phyloP scores from a whole-genome alignment of 2,113 vertebrate species.

The Tenrec ecaudatus region DNA sequence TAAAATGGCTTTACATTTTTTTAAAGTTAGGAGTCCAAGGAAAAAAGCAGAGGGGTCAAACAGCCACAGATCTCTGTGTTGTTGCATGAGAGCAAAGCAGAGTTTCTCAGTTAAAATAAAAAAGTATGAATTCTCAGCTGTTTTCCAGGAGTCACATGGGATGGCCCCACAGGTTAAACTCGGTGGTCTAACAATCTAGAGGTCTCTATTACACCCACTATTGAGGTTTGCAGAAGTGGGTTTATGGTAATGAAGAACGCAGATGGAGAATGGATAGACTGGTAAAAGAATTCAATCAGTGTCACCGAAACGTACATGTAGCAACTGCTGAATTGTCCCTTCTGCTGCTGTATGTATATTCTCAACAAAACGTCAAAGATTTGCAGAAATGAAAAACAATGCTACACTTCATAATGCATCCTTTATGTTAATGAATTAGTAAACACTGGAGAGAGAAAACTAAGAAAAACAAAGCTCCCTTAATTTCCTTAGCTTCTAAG shows the following conservation, averaged over 20 bases:
- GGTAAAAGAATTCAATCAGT: background rate
- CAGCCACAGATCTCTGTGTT: background rate
- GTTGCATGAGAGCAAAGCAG: background rate
- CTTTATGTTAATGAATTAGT: background rate
- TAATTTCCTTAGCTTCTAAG: conserved; percentile 51
- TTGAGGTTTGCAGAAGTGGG: background rate
- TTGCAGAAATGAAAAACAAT: conserved; percentile 26
- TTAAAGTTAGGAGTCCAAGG: background rate
- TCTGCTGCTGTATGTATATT: background rate
- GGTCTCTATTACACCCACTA: conserved; percentile 10
- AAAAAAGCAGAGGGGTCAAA: background rate
- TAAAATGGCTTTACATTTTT: background rate
- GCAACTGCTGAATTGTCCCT: background rate
- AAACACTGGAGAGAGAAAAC: background rate
- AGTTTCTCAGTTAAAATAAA: conserved; percentile 36
- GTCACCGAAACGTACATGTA: background rate
- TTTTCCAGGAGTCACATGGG: conserved; percentile 48
- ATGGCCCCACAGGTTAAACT: conserved; percentile 4
- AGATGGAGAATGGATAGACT: background rate
- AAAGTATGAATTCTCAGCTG: background rate
- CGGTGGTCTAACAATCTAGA: conserved; percentile 19
- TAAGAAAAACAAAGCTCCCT: background rate
- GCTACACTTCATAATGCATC: background rate
- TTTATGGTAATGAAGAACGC: background rate
- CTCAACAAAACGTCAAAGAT: background rate